Evolutionary conservation across 2,888 invertebrate species (phyloP).

Genomic region (Acleris emargana): DNA sequence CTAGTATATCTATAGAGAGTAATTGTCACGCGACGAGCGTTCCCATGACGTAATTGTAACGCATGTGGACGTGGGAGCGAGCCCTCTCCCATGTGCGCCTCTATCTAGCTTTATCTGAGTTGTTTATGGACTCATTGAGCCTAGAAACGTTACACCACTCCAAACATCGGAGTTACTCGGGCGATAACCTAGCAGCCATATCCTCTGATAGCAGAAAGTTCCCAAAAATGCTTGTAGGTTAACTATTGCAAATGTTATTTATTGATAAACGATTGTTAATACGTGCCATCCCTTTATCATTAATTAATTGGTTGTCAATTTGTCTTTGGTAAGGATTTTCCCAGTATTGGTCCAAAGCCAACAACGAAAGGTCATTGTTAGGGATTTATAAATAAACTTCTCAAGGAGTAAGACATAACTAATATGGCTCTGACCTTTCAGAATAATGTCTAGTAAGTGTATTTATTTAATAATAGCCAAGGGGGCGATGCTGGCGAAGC

Average conservation of each 20-base stretch:
- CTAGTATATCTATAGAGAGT: conserved; percentile 38
- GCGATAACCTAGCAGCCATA: no score
- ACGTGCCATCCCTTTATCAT: no score
- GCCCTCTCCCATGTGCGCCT: conserved; percentile 20
- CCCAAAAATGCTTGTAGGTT: no score
- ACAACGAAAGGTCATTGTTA: no score
- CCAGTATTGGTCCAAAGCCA: no score
- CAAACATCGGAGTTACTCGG: not conserved
- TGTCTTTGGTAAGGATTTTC: no score
- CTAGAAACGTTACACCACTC: conserved; percentile 2
- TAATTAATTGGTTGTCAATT: no score
- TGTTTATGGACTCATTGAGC: conserved; percentile 44
- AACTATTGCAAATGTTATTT: no score
- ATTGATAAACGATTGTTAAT: no score
- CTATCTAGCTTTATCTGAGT: conserved; percentile 41
- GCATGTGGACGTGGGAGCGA: conserved; percentile 28
- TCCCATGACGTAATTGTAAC: conserved; percentile 47
- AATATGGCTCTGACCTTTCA: conserved; percentile 11
- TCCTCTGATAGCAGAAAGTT: no score
- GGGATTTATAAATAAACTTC: no score
- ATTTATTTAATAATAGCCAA: conserved; percentile 46
- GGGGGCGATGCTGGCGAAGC: conserved; percentile 36
- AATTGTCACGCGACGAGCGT: conserved; percentile 42
- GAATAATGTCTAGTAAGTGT: conserved; percentile 39
- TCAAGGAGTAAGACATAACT: not conserved